These are phyloP conservation scores for Hirudinaria manillensis DNA, from an alignment of 2,888 invertebrate species.

Conservation along the genomic window DNA sequence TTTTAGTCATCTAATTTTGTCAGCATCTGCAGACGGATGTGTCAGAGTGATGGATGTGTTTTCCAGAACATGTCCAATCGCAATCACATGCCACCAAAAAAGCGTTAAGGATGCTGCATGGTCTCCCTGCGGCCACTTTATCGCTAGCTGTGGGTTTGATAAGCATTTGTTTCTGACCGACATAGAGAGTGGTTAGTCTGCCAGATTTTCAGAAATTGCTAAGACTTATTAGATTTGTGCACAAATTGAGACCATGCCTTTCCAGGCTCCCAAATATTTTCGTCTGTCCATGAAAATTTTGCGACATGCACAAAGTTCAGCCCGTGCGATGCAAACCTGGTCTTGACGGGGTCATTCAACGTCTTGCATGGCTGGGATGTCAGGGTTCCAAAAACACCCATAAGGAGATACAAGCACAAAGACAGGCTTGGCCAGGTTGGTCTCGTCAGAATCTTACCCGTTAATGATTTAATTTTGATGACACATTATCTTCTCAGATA, in stretches of 20 bases:
- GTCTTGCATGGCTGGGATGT: slow-evolving; percentile 46
- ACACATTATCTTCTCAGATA: slow-evolving; percentile 43
- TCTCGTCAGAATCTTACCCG: slow-evolving; percentile 8
- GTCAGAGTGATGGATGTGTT: slow-evolving; percentile 52
- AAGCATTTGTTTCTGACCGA: slow-evolving; percentile 47
- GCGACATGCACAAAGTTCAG: slow-evolving; percentile 48
- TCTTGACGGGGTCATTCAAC: slow-evolving; percentile 48
- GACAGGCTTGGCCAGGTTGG: slow-evolving; percentile 50
- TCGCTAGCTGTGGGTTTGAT: slow-evolving; percentile 51
- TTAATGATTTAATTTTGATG: background rate
- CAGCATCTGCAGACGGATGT: slow-evolving; percentile 50
- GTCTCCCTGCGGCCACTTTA: slow-evolving; percentile 44
- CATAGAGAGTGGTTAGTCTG: slow-evolving; percentile 47
- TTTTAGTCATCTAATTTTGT: slow-evolving; percentile 49
- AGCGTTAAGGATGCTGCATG: slow-evolving; percentile 51
- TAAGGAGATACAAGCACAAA: slow-evolving; percentile 45
- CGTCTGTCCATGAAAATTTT: slow-evolving; percentile 44
- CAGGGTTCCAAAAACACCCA: slow-evolving; percentile 43
- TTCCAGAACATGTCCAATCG: slow-evolving; percentile 43
- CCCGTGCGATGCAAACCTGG: slow-evolving; percentile 44
- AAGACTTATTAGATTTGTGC: background rate
- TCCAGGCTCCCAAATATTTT: background rate
- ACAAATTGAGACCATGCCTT: background rate
- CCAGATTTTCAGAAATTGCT: background rate
- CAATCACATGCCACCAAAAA: slow-evolving; percentile 43